Evolutionary conservation across 1,140 invertebrate species (phyloP).

Genomic region (Ladona fulva): DNA sequence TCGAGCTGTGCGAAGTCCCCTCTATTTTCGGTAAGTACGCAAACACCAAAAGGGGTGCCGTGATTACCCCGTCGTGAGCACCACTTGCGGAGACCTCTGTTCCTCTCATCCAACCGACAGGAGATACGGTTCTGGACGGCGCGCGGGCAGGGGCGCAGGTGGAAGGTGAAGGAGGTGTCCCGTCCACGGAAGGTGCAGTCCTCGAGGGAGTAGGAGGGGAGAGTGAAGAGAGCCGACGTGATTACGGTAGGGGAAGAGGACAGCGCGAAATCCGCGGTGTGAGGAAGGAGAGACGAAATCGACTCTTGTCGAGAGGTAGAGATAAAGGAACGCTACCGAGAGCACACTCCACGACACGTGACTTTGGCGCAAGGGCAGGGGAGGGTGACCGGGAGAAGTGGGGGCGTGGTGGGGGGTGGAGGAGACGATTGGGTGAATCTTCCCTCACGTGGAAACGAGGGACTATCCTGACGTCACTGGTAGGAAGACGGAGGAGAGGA

Average conservation of each 20-base stretch:
- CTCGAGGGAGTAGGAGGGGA: not conserved
- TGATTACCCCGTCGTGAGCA: too few relatives aligned
- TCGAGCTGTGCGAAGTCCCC: not conserved
- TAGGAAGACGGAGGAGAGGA: not conserved
- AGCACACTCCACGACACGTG: slow-evolving; percentile 6
- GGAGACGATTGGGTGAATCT: not conserved
- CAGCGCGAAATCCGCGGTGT: too few relatives aligned
- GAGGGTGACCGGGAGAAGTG: not conserved
- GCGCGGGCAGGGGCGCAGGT: not conserved
- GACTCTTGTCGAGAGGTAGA: not conserved
- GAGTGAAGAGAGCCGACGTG: not conserved
- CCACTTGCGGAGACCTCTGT: too few relatives aligned
- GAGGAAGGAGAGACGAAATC: not conserved
- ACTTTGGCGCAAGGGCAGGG: not conserved
- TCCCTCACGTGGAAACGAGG: slow-evolving; percentile 6
- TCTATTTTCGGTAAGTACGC: too few relatives aligned
- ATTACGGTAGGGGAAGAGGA: not conserved
- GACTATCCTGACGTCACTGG: not conserved
- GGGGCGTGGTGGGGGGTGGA: not conserved
- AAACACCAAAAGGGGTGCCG: too few relatives aligned
- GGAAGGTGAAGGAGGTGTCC: not conserved
- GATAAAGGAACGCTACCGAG: not conserved
- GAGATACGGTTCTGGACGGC: not conserved
- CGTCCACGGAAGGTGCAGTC: not conserved
- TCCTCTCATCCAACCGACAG: too few relatives aligned